Evolutionary conservation across 1,140 invertebrate genomes (phyloP), one percentile per base, ranked within the genome.

Genomic region (Diplogasteroides magnus): DNA sequence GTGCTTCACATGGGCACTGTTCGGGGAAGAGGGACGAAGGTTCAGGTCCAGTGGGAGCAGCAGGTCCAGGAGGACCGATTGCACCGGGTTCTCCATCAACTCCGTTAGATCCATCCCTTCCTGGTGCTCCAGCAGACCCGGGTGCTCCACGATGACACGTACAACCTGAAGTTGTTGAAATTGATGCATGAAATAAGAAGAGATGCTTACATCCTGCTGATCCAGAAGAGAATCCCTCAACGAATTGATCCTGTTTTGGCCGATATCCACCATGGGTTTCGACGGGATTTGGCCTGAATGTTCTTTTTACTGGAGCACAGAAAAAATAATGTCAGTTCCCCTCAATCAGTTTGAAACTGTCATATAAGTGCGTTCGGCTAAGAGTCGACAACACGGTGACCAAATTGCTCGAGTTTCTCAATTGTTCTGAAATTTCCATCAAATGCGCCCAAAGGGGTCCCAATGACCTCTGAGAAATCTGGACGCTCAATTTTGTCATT

Each of bases 1-100:
- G 74, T 31, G 74, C 74, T 61, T 75, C 73, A 56, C 74, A 76
- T 48, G 74, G 74, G 48, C 74, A 76, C 64, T 76, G 74, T 68
- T 61, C 68, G 27, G 74, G 73, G 73, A 76, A 76, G 23, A 75
- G 74, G 2, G 64, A 69, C 31, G 32, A 48, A 37, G 66, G 31
- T 59, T 75, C 73, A 25, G 74, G 74, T 61, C 73, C 74, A 28
- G 74, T 59, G 32, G 74, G 74, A 14, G 73, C 74, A 27, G 74
- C 74, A 19, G 74, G 74, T 55, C 74, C 61, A 63, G 61, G 64
- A n/a, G 64, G 64, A 23, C 64, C 64, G 26, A 37, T 13, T 23
- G 64, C 14, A 26, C 64, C 64, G 2, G 64, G 32, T 48, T 48
- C 37, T 19, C 70, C 70, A 37, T 73, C 70, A 14, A 71, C 61